Evolutionary conservation across 2,113 vertebrate genomes (phyloP).

Genomic region (Scortum barcoo): DNA sequence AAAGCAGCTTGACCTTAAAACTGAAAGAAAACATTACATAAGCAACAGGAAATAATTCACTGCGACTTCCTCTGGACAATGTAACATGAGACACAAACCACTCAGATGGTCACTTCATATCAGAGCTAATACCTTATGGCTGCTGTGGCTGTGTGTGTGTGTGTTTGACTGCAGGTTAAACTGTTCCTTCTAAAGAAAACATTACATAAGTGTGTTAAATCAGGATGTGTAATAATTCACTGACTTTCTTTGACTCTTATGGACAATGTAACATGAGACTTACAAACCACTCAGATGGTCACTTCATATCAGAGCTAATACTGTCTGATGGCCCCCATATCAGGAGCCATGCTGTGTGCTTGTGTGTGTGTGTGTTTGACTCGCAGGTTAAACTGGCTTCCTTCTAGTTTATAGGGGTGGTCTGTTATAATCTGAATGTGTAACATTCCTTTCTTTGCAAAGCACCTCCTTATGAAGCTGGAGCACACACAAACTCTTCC

Average conservation of each 20-base stretch:
- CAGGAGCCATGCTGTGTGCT: too few relatives aligned
- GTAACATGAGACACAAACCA: conserved; percentile 44
- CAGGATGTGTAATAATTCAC: conserved; percentile 68
- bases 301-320: conserved; percentile 34
- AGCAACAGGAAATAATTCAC: conserved; percentile 67
- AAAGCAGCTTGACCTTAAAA: conserved; percentile 65
- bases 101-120: conserved; percentile 43
- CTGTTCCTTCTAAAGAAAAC: too few relatives aligned
- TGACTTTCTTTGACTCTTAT: conserved; percentile 67
- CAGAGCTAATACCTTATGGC: conserved; percentile 19
- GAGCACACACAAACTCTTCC: conserved; percentile 52
- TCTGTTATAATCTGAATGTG: conserved; percentile 76
- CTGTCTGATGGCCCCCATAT: too few relatives aligned
- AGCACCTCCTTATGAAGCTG: conserved; percentile 60
- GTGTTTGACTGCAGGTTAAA: too few relatives aligned
- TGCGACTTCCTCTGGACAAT: conserved; percentile 58
- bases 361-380: conserved; percentile 44
- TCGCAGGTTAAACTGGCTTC: conserved; percentile 60
- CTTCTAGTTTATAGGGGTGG: conserved; percentile 69
- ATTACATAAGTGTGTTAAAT: conserved; percentile 68
- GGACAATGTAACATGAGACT: conserved; percentile 51
- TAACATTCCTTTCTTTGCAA: conserved; percentile 72
- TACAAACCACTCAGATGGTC: conserved; percentile 24
- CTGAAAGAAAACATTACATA: conserved; percentile 67
- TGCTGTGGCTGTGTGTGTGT: conserved; percentile 32